Base-by-base conservation (phyloP, 2,113 vertebrate genomes). In the Cynoglossus semilaevis region DNA sequence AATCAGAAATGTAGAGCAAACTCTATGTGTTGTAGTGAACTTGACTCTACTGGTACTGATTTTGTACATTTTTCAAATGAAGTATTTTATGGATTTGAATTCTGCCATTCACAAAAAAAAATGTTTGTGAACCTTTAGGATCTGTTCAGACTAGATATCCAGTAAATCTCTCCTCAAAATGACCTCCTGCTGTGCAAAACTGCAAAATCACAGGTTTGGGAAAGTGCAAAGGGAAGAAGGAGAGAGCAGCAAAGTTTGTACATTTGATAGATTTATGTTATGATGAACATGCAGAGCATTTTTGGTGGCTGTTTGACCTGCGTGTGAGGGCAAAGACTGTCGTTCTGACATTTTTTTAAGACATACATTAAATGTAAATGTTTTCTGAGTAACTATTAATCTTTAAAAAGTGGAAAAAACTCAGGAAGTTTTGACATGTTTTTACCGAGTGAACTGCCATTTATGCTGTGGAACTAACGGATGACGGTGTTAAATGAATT, bases 221-320 rank as follows among this genome's bases (percentile, higher is more conserved):
- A 29, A 29, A 29, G 3, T 29, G 6, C 22, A 29, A 29, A 29
- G 22, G 22, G 2, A 29, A 6, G 22, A 2, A 29, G 22, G 2
- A 29, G 2, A 11, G 9, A 9, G 50, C 15, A 64, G 14, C 2
- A 29, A 29, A 29, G 22, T 29, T 2, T 29, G 22, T 60, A 63
- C 66, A 12, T 74, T 35, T 47, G 9, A 4, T 43, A 63, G 77
- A 82, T 85, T 79, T 80, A 75, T 59, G 62, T 54, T 49, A 69
- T 8, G 41, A 46, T 58, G 50, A 51, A 46, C 52, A n/a, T 46
- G 7, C 44, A 59, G n/a, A 62, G 34, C 19, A 4, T 54, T 79
- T n/a, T 63, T 34, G 52, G 58, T 38, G 3, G 13, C 18, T 51
- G 51, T 66, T 60, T 71, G 67, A 72, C 69, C 73, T 65, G 44